Base-by-base conservation (phyloP, 2,888 invertebrate species). In the Colostygia pectinataria region DNA sequence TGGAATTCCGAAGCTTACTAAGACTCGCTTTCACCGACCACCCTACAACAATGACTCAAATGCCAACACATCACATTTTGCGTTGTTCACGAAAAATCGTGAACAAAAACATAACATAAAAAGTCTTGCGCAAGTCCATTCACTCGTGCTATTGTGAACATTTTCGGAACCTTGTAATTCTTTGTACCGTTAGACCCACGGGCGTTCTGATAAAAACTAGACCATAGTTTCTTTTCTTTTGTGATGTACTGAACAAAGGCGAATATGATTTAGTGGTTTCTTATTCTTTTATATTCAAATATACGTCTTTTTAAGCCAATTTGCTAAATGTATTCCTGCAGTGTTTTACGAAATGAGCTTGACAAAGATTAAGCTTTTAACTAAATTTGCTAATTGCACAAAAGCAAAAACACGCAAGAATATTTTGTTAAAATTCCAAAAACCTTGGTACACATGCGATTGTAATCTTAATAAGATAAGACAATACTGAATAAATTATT, bases 91-190 rank as follows among this genome's bases (percentile, higher is more conserved):
- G 77, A 79, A 80, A 75, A 77, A 71, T 79, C 80, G 80, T 80
- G 77, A 68, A 83, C 77, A 84, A 80, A 78, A 81, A 77, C 74
- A 75, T 73, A 77, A 77, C 67, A 71, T 42, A 61, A 61, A 60
- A 70, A 59, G 58, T 65, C 74, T 88, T 87, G 86, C 83, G 85
- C 86, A 87, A 88, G 74, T 66, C 74, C 76, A 80, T 82, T 83
- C 80, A 79, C 71, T 71, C 67, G 63, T 59, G 61, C 71, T 71
- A 80, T 85, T 86, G 83, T 86, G 53, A 75, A 71, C 74, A 68
- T 74, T 79, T 78, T 77, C 66, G 73, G 77, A 68, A 71, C 77
- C 75, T 79, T 75, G 74, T 75, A 79, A 79, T 68, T 77, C 66
- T 69, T 65, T 71, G 62, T 78, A 74, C 87, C 83, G 89, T 87